Evolutionary conservation across 2,888 invertebrate genomes (phyloP).

Genomic region (Allophyes oxyacanthae): DNA sequence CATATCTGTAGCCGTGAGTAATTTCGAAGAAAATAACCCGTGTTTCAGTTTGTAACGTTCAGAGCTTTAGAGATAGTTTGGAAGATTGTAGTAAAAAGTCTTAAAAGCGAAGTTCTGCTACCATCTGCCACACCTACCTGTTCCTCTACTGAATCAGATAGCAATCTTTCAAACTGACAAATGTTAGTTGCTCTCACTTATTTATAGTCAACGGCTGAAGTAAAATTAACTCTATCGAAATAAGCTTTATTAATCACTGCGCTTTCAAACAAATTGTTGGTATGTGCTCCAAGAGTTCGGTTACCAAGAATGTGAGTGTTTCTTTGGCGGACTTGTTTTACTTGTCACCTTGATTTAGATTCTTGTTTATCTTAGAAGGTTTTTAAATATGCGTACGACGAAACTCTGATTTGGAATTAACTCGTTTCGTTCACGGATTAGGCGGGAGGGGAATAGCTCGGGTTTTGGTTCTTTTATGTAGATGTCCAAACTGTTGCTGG

Average conservation of each 20-base stretch:
- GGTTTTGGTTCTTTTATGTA: slow-evolving; percentile 12
- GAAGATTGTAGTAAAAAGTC: slow-evolving; percentile 34
- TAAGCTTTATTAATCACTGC: slow-evolving; percentile 82
- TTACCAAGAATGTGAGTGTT: slow-evolving; percentile 57
- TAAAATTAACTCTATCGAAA: slow-evolving; percentile 83
- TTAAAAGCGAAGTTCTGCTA: slow-evolving; percentile 48
- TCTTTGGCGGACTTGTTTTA: slow-evolving; percentile 47
- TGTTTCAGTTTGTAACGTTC: slow-evolving; percentile 15
- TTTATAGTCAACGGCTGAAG: slow-evolving; percentile 73
- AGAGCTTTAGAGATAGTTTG: slow-evolving; percentile 18
- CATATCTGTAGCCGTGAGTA: slow-evolving; percentile 6
- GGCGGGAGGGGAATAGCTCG: slow-evolving; percentile 11
- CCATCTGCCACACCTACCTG: slow-evolving; percentile 24
- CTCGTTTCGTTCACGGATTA: slow-evolving; percentile 39
- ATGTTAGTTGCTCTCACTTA: slow-evolving; percentile 71
- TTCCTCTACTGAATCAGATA: slow-evolving; percentile 76
- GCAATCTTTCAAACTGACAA: slow-evolving; percentile 83
- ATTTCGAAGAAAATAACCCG: slow-evolving; percentile 12
- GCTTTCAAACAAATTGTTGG: slow-evolving; percentile 79
- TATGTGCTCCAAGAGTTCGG: slow-evolving; percentile 69
- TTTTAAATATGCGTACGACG: slow-evolving; percentile 52
- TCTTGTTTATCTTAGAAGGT: slow-evolving; percentile 51
- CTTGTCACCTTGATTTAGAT: slow-evolving; percentile 56
- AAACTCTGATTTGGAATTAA: slow-evolving; percentile 47
- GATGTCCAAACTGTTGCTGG: not conserved